Percentiles rank a stretch among this genome's conserved stretches.
Conservation (phyloP, 2,797 vertebrate species). For the Novumbra hubbsi region DNA sequence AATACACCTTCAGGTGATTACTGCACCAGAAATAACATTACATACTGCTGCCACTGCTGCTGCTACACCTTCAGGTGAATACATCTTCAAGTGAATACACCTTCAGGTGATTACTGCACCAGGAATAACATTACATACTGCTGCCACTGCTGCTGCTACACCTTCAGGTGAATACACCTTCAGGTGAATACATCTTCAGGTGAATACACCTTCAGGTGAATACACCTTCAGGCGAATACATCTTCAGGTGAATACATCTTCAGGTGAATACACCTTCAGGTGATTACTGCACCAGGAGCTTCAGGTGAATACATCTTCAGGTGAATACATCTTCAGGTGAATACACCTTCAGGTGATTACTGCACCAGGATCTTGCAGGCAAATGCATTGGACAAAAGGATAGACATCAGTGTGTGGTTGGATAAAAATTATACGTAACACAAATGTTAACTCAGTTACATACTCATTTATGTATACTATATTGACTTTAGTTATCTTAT, state of each 20-base stretch:
- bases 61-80: conserved; percentile 13
- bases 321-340: background rate
- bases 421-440: background rate
- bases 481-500: background rate
- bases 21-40: background rate
- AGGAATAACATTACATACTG: too few relatives aligned
- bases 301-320: conserved; percentile 20
- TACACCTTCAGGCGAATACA: conserved; percentile 8
- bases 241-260: conserved; percentile 17
- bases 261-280: background rate
- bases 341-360: conserved; percentile 2
- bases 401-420: background rate
- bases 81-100: background rate
- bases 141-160: conserved; percentile 22
- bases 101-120: background rate
- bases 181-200: background rate
- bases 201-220: background rate
- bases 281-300: background rate
- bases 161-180: conserved; percentile 1
- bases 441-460: background rate
- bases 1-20: background rate
- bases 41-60: too few relatives aligned
- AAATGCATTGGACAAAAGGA: background rate
- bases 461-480: background rate
- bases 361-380: background rate